Conservation (phyloP, 2,888 invertebrate species). For the Xestoiulus laeticollis region DNA sequence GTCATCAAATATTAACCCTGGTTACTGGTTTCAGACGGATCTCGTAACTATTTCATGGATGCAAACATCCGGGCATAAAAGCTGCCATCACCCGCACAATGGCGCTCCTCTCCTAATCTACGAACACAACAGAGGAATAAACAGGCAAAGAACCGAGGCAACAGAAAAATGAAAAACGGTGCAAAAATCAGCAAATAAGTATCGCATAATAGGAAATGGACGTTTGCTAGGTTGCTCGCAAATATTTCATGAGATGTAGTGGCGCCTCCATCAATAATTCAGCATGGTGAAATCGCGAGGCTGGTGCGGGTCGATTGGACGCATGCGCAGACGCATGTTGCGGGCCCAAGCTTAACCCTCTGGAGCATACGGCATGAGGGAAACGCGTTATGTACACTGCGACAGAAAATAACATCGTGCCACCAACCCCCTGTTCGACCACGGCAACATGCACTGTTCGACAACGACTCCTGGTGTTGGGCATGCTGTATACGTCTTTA, state of each 20-base stretch:
- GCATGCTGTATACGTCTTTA: neutral
- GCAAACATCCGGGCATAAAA: constrained; percentile 5
- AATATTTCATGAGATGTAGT: constrained; percentile 43
- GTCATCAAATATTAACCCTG: constrained; percentile 32
- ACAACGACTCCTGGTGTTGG: constrained; percentile 21
- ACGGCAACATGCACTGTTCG: neutral
- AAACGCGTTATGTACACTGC: neutral
- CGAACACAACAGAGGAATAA: neutral
- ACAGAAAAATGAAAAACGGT: constrained; percentile 16
- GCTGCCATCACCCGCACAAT: constrained; percentile 16
- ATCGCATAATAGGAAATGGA: constrained; percentile 41
- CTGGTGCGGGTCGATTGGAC: constrained; percentile 1
- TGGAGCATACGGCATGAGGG: neutral
- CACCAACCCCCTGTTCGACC: neutral
- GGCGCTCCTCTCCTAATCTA: neutral
- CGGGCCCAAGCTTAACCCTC: constrained; percentile 8
- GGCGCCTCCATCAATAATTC: constrained; percentile 43
- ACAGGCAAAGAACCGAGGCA: constrained; percentile 12
- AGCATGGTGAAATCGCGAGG: neutral
- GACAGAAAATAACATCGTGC: neutral
- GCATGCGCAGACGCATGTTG: constrained; percentile 24
- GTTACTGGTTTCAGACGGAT: neutral
- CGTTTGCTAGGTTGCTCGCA: constrained; percentile 36
- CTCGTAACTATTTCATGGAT: neutral
- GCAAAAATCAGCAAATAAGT: constrained; percentile 41